These are phyloP conservation scores for Synanthedon formicaeformis DNA, from an alignment of 2,888 invertebrate genomes.

Conservation along the genomic window DNA sequence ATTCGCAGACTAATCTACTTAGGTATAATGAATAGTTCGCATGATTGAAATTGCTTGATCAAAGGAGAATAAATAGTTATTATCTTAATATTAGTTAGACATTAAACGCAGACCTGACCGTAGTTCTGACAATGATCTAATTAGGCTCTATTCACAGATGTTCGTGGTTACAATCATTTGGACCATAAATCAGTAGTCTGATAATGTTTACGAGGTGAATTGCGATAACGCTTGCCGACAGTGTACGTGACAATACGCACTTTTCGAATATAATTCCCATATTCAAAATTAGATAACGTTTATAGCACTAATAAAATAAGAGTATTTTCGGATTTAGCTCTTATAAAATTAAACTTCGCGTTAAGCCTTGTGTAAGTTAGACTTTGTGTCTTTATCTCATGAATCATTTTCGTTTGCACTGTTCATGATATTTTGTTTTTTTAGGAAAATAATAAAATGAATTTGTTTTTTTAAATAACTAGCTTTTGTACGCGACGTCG, in stretches of 20 bases:
- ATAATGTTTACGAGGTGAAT: slow-evolving; percentile 20
- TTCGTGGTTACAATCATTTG: slow-evolving; percentile 19
- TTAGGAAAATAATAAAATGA: too few relatives aligned
- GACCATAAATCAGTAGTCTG: slow-evolving; percentile 27
- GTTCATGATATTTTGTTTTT: too few relatives aligned
- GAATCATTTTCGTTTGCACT: too few relatives aligned
- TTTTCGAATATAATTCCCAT: slow-evolving; percentile 3
- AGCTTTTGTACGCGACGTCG: too few relatives aligned
- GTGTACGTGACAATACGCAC: not conserved
- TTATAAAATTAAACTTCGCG: not conserved
- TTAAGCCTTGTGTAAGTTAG: too few relatives aligned
- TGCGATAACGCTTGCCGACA: slow-evolving; percentile 3
- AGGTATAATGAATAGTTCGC: too few relatives aligned
- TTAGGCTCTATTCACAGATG: slow-evolving; percentile 22
- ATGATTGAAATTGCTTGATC: too few relatives aligned
- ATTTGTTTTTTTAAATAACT: too few relatives aligned
- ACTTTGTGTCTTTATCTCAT: too few relatives aligned
- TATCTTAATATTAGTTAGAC: too few relatives aligned
- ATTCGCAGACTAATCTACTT: too few relatives aligned
- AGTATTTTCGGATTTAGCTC: not conserved
- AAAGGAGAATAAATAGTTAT: too few relatives aligned
- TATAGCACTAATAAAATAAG: not conserved
- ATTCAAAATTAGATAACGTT: slow-evolving; percentile 3
- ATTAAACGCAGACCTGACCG: not conserved
- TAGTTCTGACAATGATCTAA: slow-evolving; percentile 21